Conservation (phyloP, 2,797 vertebrate species). For the Hapalemur alaotrensis region DNA sequence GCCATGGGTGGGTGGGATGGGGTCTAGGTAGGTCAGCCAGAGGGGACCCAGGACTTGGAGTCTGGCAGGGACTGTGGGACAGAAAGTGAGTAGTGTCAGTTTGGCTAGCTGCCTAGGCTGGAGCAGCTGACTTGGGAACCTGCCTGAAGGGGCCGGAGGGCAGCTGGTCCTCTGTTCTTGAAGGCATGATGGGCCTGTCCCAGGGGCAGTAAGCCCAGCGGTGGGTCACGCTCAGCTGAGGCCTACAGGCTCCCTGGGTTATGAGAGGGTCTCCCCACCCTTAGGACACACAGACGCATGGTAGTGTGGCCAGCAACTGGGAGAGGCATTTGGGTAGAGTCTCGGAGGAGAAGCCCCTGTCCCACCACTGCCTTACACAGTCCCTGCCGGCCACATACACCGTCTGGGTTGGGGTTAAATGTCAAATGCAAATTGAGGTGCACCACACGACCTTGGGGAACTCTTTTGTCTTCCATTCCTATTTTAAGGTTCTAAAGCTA, state of each 20-base stretch:
- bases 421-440: neutral
- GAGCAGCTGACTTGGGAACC: neutral
- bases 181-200: neutral
- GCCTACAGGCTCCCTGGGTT: neutral
- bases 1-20: neutral
- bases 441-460: neutral
- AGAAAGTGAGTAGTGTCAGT: neutral
- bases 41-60: neutral
- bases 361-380: neutral
- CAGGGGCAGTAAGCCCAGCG: neutral
- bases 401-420: neutral
- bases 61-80: neutral
- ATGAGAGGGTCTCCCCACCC: neutral
- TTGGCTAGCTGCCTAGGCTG: constrained; percentile 10
- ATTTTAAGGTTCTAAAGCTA: neutral
- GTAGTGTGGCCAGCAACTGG: neutral
- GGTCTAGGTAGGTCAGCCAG: neutral
- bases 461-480: neutral
- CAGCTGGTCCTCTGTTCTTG: constrained; percentile 39
- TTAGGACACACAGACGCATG: neutral
- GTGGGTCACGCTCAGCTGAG: neutral
- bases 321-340: neutral
- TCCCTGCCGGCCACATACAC: neutral
- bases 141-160: neutral
- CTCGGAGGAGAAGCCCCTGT: neutral